Base-by-base conservation (phyloP, 2,113 vertebrate species). In the Solea senegalensis region DNA sequence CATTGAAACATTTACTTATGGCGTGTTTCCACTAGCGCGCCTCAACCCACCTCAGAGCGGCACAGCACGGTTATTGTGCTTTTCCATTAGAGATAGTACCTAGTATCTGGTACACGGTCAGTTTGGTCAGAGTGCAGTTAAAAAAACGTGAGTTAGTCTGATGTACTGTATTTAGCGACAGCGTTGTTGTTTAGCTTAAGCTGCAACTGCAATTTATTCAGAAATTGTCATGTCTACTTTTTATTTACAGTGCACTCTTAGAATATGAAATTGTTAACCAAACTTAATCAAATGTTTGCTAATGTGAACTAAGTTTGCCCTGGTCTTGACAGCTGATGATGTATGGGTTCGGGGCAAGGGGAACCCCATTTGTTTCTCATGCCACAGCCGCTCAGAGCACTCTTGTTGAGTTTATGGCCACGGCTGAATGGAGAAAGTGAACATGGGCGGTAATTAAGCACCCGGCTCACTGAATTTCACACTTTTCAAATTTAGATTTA, bases 401-500 rank as follows among this genome's bases (percentile, higher is more conserved):
- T 85, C 74, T 45, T 69, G 50, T 82, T 83, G 71, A 55, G 66
- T 85, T 84, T 84, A 61, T 68, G 67, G 85, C 85, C 88, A 92
- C 14, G 82, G 85, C 73, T 88, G 81, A 87, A 65, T 66, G 74
- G 72, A 58, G 69, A 80, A 59, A 69, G 68, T 52, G 76, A 87
- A 88, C 83, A 86, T 7, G 65, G 74, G 80, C 45, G 48, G 82
- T 85, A 90, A 92, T 91, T 91, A 91, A 85, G 80, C 76, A 69
- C 72, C 81, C 7, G 4, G 70, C 78, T 91, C 89, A 86, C 88
- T 90, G 84, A 90, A 86, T 88, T 87, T 90, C 81, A 78, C 85
- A 86, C 77, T 82, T 86, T 87, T 84, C 87, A 88, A 86, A 92
- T 88, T 82, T 84, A 90, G 84, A 92, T 93, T 90, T 89, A 89